Evolutionary conservation across 2,797 vertebrate genomes (phyloP).

Genomic region (Chelon labrosus): DNA sequence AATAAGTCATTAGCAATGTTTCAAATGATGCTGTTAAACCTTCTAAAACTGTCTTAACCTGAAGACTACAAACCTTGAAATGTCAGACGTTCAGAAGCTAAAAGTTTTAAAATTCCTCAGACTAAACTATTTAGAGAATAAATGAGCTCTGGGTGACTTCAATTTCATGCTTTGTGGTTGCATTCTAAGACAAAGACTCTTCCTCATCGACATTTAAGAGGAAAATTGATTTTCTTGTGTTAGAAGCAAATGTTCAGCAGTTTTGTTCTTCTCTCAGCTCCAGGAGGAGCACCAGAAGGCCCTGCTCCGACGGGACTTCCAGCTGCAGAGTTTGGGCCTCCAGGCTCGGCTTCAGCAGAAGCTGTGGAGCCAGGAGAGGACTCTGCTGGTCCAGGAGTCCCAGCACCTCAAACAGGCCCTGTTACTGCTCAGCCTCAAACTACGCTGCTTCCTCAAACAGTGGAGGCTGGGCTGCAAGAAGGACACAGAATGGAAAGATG

Average conservation of each 20-base stretch:
- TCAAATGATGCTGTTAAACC: no score
- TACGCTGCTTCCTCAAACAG: conserved; percentile 96
- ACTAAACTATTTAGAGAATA: not conserved
- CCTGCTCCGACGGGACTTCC: conserved; percentile 92
- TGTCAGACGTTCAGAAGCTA: no score
- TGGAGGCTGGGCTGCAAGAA: conserved; percentile 94
- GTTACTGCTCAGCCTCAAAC: conserved; percentile 95
- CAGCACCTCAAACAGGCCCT: conserved; percentile 97
- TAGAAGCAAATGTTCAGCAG: not conserved
- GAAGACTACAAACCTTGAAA: no score
- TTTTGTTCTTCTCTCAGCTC: conserved; percentile 78
- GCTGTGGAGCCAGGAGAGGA: conserved; percentile 96
- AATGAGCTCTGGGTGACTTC: not conserved
- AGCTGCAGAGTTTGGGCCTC: conserved; percentile 95
- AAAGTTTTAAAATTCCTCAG: no score
- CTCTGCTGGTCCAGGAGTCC: conserved; percentile 93
- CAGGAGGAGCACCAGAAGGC: conserved; percentile 97
- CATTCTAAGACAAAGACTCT: not conserved
- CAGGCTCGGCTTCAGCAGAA: conserved; percentile 95
- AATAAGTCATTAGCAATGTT: no score
- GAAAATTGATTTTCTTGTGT: not conserved
- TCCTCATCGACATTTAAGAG: not conserved
- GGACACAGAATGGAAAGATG: conserved; percentile 90
- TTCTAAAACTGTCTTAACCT: no score
- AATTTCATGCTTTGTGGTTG: not conserved